These are phyloP conservation scores for Nicator chloris DNA, from an alignment of 2,113 vertebrate species.

Conservation along the genomic window DNA sequence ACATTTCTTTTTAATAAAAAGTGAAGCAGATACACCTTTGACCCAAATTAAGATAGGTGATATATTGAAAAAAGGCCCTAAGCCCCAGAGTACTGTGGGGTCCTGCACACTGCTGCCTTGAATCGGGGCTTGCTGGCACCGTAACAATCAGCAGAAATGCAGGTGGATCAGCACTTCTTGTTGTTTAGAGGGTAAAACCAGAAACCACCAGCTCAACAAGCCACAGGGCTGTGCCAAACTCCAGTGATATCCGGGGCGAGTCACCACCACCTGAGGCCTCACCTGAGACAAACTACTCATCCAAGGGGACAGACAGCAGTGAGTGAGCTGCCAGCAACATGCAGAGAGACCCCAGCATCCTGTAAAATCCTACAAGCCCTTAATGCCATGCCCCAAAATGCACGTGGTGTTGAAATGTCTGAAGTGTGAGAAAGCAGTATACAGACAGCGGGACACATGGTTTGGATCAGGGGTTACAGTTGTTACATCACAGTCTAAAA, in stretches of 20 bases:
- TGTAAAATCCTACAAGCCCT: neutral
- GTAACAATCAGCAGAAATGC: fast-evolving
- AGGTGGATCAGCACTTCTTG: neutral
- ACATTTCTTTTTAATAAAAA: neutral
- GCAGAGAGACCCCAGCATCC: neutral
- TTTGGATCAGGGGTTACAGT: neutral
- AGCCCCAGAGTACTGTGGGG: neutral
- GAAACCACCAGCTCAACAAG: neutral
- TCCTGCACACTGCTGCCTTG: neutral
- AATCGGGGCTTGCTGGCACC: fast-evolving
- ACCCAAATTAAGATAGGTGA: neutral
- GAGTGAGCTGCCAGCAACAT: neutral
- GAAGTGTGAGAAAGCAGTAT: neutral
- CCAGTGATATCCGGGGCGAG: neutral
- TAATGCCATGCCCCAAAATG: neutral
- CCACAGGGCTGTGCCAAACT: neutral
- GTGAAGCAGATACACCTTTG: neutral
- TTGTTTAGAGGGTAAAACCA: neutral
- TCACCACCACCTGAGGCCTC: neutral
- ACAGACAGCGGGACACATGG: neutral
- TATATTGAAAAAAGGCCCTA: neutral
- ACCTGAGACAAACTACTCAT: neutral
- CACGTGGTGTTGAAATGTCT: neutral
- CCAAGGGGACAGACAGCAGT: neutral
- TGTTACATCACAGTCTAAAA: neutral